Evolutionary conservation across 2,888 invertebrate genomes (phyloP), one percentile per base, ranked within the genome.

Genomic region (Lobophora halterata): DNA sequence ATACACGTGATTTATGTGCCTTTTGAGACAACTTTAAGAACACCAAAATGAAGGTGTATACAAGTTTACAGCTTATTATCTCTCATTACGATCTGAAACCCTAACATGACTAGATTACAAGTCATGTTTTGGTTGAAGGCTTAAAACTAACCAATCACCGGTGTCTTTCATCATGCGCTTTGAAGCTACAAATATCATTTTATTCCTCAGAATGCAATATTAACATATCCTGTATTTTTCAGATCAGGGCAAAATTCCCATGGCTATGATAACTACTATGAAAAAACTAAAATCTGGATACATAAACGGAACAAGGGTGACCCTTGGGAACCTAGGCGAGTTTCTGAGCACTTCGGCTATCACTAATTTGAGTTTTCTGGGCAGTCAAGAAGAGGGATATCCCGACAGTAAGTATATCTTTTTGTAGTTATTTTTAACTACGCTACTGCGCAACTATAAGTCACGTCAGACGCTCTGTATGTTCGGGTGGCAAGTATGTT

Each of bases 201-300:
- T 9, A 14, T 10, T 23, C 6, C 3, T 13, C 13, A 12, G 14
- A 23, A 9, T 7, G 5, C 27, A 19, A 19, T 25, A 14, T 18
- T n/a, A n/a, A n/a, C n/a, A n/a, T n/a, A n/a, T n/a, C n/a, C n/a
- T n/a, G n/a, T n/a, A n/a, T n/a, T n/a, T n/a, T 89, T 56, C 75
- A 96, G 97, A 97, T 87, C 93, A 97, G 79, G 96, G 95, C 41
- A 95, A 93, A 81, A 93, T 97, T 46, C 97, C 97, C 0, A 89
- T 96, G 71, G 96, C 98, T 0, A 96, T 99, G 93, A 93, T 98
- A 57, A 97, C 97, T 1, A 99, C 99, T 1, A 96, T 99, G 91
- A 97, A 98, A 71, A 99, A 99, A 80, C 87, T 99, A 2, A 97
- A 98, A 77, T 98, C 97, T 43, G 99, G 99, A 5, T 99, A 99